Conservation (phyloP, 2,797 vertebrate genomes). For the Gambusia yucatana region DNA sequence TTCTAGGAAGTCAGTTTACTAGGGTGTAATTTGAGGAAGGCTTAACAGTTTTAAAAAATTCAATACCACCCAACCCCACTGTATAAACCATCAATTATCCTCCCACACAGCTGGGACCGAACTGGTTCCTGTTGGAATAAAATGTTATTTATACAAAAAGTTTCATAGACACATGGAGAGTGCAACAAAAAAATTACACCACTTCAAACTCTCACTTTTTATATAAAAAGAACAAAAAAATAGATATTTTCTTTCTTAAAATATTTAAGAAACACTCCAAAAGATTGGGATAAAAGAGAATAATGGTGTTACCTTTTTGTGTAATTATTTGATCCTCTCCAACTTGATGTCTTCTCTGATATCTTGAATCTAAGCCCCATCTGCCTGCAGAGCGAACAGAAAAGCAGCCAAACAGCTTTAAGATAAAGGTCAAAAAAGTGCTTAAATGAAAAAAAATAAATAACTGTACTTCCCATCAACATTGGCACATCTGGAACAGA, state of each 20-base stretch:
- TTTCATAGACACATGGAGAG: background rate
- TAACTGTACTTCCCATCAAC: background rate
- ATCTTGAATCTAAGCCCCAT: slow-evolving; percentile 25
- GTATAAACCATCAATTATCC: slow-evolving; percentile 15
- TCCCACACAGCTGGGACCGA: background rate
- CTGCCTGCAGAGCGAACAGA: slow-evolving; percentile 32
- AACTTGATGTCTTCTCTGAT: background rate
- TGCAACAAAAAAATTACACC: background rate
- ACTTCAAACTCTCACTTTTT: background rate
- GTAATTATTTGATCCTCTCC: slow-evolving; percentile 8
- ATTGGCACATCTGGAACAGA: background rate
- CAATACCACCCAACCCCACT: background rate
- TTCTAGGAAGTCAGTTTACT: slow-evolving; percentile 3
- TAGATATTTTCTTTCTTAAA: background rate
- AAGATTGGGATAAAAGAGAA: background rate
- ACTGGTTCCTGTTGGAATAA: background rate
- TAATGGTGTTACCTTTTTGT: slow-evolving; percentile 38
- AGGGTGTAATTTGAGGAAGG: slow-evolving; percentile 5
- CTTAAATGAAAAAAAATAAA: background rate
- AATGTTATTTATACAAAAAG: background rate
- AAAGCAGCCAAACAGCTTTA: background rate
- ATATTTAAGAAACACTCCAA: background rate
- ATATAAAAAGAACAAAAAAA: background rate
- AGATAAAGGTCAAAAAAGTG: background rate
- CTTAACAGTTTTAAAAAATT: slow-evolving; percentile 4